Evolutionary conservation across 2,113 vertebrate genomes (phyloP).

Genomic region (Heterotilapia buettikoferi): DNA sequence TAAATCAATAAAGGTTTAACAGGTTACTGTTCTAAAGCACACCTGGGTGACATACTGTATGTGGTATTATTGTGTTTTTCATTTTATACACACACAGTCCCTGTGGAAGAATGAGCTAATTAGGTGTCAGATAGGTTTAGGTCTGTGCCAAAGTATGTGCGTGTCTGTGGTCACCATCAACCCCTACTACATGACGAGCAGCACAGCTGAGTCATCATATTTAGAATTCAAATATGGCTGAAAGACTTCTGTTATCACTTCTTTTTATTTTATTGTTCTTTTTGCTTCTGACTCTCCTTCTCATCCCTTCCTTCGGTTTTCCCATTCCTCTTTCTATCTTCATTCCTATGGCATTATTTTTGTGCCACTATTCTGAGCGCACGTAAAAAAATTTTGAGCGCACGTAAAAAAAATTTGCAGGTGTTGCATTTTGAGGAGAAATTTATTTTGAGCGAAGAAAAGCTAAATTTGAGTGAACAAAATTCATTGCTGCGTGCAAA

Average conservation of each 20-base stretch:
- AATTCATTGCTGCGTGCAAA: too few species aligned
- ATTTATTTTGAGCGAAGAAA: too few species aligned
- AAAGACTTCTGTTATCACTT: conserved; percentile 31
- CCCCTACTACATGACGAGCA: not conserved
- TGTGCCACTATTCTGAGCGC: too few species aligned
- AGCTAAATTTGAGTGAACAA: too few species aligned
- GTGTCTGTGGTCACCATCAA: not conserved
- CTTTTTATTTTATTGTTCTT: conserved; percentile 7
- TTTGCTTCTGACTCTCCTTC: not conserved
- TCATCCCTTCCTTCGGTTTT: not conserved
- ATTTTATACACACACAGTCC: not conserved
- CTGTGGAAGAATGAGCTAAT: conserved; percentile 28
- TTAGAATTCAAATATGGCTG: conserved; percentile 60
- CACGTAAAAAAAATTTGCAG: too few species aligned
- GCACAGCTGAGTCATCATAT: conserved; percentile 53
- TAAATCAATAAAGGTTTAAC: not conserved
- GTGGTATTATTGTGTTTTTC: not conserved
- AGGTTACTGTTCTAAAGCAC: not conserved
- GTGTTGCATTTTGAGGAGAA: too few species aligned
- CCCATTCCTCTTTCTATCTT: not conserved
- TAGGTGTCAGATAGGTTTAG: conserved; percentile 56
- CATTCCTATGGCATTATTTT: too few species aligned
- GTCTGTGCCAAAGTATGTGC: not conserved
- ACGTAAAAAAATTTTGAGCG: too few species aligned
- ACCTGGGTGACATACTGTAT: not conserved